A percentile compares a stretch with the other conserved stretches of the same genome.
phyloP scores from a whole-genome alignment of 2,113 vertebrate species.

The Neotragus pygmaeus region DNA sequence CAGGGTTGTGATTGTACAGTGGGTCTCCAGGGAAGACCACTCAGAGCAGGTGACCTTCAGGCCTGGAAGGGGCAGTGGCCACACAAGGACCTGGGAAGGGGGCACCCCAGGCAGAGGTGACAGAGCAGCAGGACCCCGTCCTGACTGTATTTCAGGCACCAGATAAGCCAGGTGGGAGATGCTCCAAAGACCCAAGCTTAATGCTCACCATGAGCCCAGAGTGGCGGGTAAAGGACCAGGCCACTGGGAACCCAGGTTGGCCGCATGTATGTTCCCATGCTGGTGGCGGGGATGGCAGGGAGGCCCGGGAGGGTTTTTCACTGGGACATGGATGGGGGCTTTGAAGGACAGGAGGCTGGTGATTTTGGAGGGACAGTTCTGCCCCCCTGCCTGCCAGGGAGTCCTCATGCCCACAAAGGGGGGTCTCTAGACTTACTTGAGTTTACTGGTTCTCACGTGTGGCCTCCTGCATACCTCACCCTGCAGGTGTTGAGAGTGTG shows the following conservation, averaged over 20 bases:
- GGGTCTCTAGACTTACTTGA: not conserved
- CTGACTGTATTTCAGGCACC: accelerated
- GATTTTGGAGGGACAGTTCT: not conserved
- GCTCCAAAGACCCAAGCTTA: not conserved
- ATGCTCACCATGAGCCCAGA: not conserved
- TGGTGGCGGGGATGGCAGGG: accelerated
- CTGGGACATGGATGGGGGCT: not conserved
- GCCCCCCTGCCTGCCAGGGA: not conserved
- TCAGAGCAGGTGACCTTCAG: not conserved
- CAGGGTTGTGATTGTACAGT: not conserved
- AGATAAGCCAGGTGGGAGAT: not conserved
- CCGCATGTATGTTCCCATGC: no score
- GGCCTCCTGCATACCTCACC: accelerated
- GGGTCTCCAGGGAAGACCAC: not conserved
- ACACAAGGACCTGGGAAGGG: not conserved
- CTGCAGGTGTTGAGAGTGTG: accelerated
- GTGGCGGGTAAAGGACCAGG: not conserved
- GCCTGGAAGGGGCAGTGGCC: not conserved
- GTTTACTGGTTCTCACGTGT: not conserved
- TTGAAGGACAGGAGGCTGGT: not conserved
- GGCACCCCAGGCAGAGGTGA: not conserved
- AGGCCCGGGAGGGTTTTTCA: not conserved
- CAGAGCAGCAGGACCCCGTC: accelerated
- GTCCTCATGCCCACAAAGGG: not conserved
- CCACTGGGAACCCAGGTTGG: not conserved